These are phyloP conservation scores for Heliocidaris erythrogramma DNA, from an alignment of 35 echinoderm and acorn worm species.

Conservation along the genomic window DNA sequence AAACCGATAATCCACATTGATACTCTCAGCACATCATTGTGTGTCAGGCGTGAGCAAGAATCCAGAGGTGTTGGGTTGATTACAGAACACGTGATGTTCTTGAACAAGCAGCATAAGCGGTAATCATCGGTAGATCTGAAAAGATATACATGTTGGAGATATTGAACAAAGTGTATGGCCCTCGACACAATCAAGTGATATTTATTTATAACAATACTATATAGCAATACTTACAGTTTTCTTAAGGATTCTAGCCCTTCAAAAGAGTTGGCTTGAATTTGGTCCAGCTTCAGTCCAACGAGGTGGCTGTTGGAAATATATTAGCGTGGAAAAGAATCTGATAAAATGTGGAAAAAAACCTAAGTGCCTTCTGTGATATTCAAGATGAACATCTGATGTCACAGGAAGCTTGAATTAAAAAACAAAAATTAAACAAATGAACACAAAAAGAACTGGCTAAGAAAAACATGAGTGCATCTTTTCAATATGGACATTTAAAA, in stretches of 20 bases:
- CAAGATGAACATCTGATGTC: neutral
- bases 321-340: neutral
- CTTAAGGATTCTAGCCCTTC: neutral
- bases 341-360: neutral
- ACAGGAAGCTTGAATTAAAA: neutral
- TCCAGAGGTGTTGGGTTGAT: slow-evolving; percentile 13
- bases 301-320: neutral
- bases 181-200: too few relatives aligned
- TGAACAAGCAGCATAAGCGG: slow-evolving; percentile 37
- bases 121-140: slow-evolving; percentile 48
- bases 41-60: slow-evolving; percentile 23
- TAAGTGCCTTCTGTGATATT: neutral
- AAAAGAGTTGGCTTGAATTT: neutral
- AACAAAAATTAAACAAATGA: neutral
- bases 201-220: too few relatives aligned
- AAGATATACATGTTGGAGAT: neutral
- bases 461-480: too few relatives aligned
- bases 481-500: too few relatives aligned
- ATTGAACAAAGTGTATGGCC: neutral
- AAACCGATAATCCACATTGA: slow-evolving; percentile 68
- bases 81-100: slow-evolving; percentile 26
- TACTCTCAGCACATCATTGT: slow-evolving; percentile 18
- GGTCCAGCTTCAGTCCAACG: neutral
- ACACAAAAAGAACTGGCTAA: neutral
- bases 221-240: neutral